A percentile compares a stretch with the other conserved stretches of the same genome.
Conservation (phyloP, 2,113 vertebrate genomes). For the Notarius lentiginosus region DNA sequence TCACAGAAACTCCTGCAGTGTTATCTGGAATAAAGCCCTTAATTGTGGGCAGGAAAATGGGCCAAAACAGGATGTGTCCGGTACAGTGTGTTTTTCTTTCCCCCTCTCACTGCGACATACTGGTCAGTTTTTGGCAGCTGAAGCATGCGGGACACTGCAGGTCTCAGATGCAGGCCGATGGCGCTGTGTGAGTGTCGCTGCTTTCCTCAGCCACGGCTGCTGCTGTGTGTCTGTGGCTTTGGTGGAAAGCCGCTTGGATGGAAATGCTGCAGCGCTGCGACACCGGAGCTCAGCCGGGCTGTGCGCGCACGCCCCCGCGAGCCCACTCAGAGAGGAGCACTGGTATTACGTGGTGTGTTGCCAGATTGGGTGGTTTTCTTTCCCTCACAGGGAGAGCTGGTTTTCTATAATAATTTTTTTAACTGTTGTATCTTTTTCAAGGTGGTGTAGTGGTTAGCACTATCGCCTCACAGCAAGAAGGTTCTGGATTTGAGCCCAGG, state of each 20-base stretch:
- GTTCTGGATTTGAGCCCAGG: too few relatives aligned
- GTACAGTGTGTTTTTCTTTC: background rate
- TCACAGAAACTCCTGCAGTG: background rate
- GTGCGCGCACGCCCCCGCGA: slow-evolving; percentile 56
- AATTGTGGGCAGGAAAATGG: background rate
- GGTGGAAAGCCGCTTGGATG: slow-evolving; percentile 50
- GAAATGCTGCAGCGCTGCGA: slow-evolving; percentile 71
- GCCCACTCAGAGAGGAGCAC: background rate
- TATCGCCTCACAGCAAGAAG: too few relatives aligned
- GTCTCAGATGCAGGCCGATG: slow-evolving; percentile 8
- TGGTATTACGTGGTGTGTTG: background rate
- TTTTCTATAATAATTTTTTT: background rate
- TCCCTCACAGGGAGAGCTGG: background rate
- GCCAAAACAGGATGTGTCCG: background rate
- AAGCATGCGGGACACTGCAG: slow-evolving; percentile 57
- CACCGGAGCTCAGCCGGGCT: slow-evolving; percentile 48
- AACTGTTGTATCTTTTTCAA: too few relatives aligned
- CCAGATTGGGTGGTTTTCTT: background rate
- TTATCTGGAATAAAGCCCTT: background rate
- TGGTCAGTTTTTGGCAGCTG: background rate
- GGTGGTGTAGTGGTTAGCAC: too few relatives aligned
- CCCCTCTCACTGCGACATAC: slow-evolving; percentile 2
- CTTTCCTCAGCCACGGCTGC: slow-evolving; percentile 36
- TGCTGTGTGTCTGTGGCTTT: slow-evolving; percentile 57
- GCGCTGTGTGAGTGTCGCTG: background rate